Percentiles rank a stretch among this genome's conserved stretches.
Conservation (phyloP, 2,888 invertebrate species). For the Zootermopsis nevadensis region DNA sequence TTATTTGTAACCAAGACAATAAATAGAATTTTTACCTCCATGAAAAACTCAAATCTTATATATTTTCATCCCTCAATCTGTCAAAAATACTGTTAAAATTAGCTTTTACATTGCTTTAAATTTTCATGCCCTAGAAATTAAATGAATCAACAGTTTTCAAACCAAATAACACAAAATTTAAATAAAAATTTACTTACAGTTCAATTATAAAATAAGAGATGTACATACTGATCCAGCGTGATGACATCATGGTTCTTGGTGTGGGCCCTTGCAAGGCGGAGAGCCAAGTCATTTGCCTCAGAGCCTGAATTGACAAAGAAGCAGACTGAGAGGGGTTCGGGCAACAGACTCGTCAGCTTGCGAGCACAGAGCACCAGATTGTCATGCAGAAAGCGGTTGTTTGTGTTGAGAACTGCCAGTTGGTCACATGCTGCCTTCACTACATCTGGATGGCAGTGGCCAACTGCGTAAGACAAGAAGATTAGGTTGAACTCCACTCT, state of each 20-base stretch:
- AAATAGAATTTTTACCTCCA: too few species aligned
- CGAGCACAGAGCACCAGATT: slow-evolving; percentile 92
- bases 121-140: too few species aligned
- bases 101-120: too few species aligned
- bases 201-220: slow-evolving; percentile 45
- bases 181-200: not conserved
- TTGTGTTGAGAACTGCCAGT: slow-evolving; percentile 92
- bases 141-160: too few species aligned
- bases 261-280: slow-evolving; percentile 89
- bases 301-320: slow-evolving; percentile 99
- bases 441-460: slow-evolving; percentile 96
- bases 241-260: slow-evolving; percentile 91
- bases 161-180: too few species aligned
- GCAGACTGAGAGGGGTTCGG: slow-evolving; percentile 87
- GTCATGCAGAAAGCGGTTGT: slow-evolving; percentile 96
- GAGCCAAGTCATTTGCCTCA: slow-evolving; percentile 97
- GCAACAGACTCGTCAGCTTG: slow-evolving; percentile 84
- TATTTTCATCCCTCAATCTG: too few species aligned
- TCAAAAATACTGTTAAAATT: too few species aligned
- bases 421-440: slow-evolving; percentile 91
- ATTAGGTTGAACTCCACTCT: too few species aligned
- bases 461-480: slow-evolving; percentile 76
- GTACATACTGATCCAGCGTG: slow-evolving; percentile 93
- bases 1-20: too few species aligned
- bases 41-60: too few species aligned